Evolutionary conservation across 2,797 vertebrate genomes (phyloP), one percentile per base, ranked within the genome.

Genomic region (Knipowitschia caucasica): DNA sequence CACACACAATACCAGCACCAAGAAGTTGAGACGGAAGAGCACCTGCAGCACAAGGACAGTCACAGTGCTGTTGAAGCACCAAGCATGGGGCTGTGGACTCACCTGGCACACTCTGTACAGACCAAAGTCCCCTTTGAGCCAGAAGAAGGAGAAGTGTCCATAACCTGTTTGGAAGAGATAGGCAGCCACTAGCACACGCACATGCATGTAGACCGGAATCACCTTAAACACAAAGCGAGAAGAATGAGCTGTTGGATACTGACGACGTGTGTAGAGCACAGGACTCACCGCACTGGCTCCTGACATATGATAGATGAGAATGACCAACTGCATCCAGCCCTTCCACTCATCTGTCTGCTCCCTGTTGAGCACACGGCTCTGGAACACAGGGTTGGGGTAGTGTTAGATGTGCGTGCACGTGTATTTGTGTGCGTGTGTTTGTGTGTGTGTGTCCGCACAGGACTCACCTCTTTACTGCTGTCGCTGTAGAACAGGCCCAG

Each of bases 291-390:
- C 94, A 45, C 97, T 99, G 66, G 96, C 97, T 84, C 97, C 97
- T 64, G 97, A 99, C 65, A 98, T 92, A 81, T 99, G 97, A 82
- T 99, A 99, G 82, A 99, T 95, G 61, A 99, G 91, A 83, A 99
- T 99, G 69, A 99, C 95, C 38, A 99, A 92, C 72, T 99, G 97
- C 97, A 99, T 99, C 97, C 97, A 99, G 54, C 97, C 97, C 80
- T 99, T 99, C 97, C 97, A 99, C 75, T 99, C 97, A 62, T 99
- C 97, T 0, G 97, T 99, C 77, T 99, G 97, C 61, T 99, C 95
- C 73, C 97, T 88, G 88, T 99, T 99, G 65, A 99, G 88, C 38
- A 98, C 82, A 85, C 97, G 98, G 50, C 92, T 90, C 96, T 99
- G 80, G 50, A 43, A 4, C 7, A 18, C 9, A 26, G n/a, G n/a